Evolutionary conservation across 2,113 vertebrate genomes (phyloP).

Genomic region (Oncorhynchus keta): DNA sequence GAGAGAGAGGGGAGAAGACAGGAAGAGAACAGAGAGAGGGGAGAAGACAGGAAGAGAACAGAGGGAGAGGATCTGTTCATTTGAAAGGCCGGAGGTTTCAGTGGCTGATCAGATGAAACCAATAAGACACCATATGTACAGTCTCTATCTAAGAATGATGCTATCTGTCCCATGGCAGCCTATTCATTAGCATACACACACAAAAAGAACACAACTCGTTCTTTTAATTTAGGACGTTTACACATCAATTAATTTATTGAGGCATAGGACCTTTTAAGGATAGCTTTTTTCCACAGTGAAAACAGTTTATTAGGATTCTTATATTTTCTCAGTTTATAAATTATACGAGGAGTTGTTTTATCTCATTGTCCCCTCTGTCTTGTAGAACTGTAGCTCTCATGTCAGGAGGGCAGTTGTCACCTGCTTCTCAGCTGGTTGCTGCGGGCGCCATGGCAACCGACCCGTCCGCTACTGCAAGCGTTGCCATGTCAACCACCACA

Average conservation of each 20-base stretch:
- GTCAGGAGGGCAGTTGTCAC: constrained; percentile 96
- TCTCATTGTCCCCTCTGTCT: constrained; percentile 48
- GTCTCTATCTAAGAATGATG: neutral
- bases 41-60: constrained; percentile 2
- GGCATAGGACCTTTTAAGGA: neutral
- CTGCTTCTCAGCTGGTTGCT: constrained; percentile 98
- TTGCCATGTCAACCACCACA: constrained; percentile 98
- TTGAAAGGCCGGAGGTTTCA: constrained; percentile 68
- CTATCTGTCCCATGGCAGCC: neutral
- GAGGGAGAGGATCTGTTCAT: constrained; percentile 48
- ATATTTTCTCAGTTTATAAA: constrained; percentile 70
- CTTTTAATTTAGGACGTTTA: no score
- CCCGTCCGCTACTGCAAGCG: constrained; percentile 97
- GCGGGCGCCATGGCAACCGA: constrained; percentile 93
- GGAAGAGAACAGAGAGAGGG: constrained; percentile 5
- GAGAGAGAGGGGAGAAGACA: no score
- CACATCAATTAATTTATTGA: no score
- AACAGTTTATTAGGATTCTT: constrained; percentile 61
- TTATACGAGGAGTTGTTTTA: constrained; percentile 41
- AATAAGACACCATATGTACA: neutral
- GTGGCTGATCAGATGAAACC: constrained; percentile 69
- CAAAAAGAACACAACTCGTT: neutral
- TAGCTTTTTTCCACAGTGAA: constrained; percentile 1
- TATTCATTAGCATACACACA: no score
- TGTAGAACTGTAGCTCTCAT: constrained; percentile 96